Conservation (phyloP, 1,140 invertebrate genomes). For the Leptopilina boulardi region DNA sequence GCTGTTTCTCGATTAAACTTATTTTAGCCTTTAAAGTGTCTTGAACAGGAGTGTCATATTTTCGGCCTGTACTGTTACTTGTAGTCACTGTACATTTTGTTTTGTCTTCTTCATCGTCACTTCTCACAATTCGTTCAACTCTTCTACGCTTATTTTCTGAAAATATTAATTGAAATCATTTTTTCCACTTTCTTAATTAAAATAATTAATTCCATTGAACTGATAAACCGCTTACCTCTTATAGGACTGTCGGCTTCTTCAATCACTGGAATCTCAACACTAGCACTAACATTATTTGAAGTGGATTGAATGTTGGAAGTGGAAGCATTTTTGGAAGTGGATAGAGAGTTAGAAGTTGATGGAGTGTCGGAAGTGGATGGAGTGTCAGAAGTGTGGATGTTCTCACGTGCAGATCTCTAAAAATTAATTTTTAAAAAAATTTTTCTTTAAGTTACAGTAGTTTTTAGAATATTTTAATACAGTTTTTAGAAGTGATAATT, state of each 20-base stretch:
- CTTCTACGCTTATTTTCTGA: not conserved
- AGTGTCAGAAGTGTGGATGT: not conserved
- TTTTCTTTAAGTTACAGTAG: not conserved
- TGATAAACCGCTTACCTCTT: not conserved
- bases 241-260: slow-evolving; percentile 2
- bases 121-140: not conserved
- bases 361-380: not conserved
- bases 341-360: not conserved
- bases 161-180: not conserved
- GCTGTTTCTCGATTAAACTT: slow-evolving; percentile 9
- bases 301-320: not conserved
- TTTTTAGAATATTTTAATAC: not conserved
- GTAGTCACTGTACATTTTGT: not conserved
- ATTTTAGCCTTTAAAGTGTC: not conserved
- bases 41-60: not conserved
- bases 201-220: not conserved
- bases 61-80: not conserved
- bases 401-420: not conserved
- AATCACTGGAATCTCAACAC: not conserved
- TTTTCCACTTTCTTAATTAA: not conserved
- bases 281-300: not conserved
- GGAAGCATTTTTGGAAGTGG: not conserved
- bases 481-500: not conserved
- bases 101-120: not conserved
- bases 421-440: not conserved